These are phyloP conservation scores for Caenorhabditis doughertyi DNA, from an alignment of 2,888 invertebrate species.

Conservation along the genomic window DNA sequence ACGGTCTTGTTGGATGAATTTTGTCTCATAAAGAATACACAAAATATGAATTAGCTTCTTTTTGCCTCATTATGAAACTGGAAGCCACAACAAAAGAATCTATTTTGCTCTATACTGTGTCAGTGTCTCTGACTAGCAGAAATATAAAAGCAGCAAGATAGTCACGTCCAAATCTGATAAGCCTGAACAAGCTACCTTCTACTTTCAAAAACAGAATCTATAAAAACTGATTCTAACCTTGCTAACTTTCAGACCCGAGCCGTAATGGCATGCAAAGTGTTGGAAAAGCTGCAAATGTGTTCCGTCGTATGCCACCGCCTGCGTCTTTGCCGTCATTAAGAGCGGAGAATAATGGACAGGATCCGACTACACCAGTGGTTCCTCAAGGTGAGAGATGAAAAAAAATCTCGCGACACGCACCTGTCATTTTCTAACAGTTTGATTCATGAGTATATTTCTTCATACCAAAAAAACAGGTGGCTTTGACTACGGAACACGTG, in stretches of 20 bases:
- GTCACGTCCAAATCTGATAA: too few species aligned
- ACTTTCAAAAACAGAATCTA: background rate
- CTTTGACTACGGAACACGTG: too few species aligned
- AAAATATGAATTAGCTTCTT: too few species aligned
- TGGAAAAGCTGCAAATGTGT: constrained; percentile 97
- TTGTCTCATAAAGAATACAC: too few species aligned
- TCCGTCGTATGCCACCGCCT: constrained; percentile 92
- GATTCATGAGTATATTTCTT: background rate
- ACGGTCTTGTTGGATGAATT: too few species aligned
- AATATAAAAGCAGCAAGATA: too few species aligned
- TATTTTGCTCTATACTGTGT: too few species aligned
- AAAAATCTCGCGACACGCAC: background rate
- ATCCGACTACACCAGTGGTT: constrained; percentile 89
- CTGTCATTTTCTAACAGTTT: background rate
- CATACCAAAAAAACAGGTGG: background rate
- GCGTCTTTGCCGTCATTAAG: constrained; percentile 99
- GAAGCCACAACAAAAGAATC: too few species aligned
- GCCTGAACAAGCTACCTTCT: background rate
- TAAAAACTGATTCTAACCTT: background rate
- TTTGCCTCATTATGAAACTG: too few species aligned
- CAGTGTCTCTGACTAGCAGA: too few species aligned
- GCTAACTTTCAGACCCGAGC: constrained; percentile 83
- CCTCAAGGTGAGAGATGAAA: constrained; percentile 86
- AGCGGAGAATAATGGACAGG: constrained; percentile 90
- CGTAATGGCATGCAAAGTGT: constrained; percentile 98